Evolutionary conservation across 2,797 vertebrate species (phyloP).

Genomic region (Melanotaenia maccullochi): DNA sequence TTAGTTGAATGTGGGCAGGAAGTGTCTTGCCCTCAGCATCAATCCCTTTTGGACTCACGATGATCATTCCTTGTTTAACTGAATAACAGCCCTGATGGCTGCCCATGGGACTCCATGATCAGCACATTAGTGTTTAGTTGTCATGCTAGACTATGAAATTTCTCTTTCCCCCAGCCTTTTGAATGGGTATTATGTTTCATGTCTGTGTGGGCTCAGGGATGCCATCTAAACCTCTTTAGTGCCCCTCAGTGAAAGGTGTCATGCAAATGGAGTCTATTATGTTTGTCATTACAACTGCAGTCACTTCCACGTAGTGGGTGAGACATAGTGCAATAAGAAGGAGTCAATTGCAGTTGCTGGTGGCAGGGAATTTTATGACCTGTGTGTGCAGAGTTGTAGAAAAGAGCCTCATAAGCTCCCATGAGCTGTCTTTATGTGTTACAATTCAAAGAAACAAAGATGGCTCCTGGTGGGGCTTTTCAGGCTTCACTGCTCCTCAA

Average conservation of each 20-base stretch:
- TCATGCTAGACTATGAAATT: constrained; percentile 38
- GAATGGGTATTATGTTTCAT: constrained; percentile 58
- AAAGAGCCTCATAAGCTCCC: constrained; percentile 56
- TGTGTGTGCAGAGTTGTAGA: constrained; percentile 65
- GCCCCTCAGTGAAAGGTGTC: constrained; percentile 71
- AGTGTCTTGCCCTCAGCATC: constrained; percentile 53
- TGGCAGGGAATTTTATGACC: constrained; percentile 68
- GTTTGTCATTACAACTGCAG: constrained; percentile 53
- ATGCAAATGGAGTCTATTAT: constrained; percentile 76
- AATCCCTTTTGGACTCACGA: constrained; percentile 53
- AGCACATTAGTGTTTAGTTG: constrained; percentile 55
- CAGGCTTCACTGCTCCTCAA: constrained; percentile 45
- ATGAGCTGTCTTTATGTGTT: constrained; percentile 59
- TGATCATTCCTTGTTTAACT: constrained; percentile 42
- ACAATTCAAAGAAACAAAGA: constrained; percentile 68
- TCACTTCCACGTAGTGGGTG: constrained; percentile 41
- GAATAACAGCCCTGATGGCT: constrained; percentile 44
- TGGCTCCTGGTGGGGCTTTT: constrained; percentile 55
- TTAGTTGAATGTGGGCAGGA: constrained; percentile 53
- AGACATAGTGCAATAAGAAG: constrained; percentile 53
- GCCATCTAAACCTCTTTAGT: constrained; percentile 69
- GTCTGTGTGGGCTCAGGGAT: constrained; percentile 50
- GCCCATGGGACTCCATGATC: constrained; percentile 55
- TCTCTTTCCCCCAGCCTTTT: constrained; percentile 43
- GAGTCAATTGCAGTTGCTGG: constrained; percentile 52